phyloP scores from a whole-genome alignment of 1,140 invertebrate species.

The Bombus waltoni region DNA sequence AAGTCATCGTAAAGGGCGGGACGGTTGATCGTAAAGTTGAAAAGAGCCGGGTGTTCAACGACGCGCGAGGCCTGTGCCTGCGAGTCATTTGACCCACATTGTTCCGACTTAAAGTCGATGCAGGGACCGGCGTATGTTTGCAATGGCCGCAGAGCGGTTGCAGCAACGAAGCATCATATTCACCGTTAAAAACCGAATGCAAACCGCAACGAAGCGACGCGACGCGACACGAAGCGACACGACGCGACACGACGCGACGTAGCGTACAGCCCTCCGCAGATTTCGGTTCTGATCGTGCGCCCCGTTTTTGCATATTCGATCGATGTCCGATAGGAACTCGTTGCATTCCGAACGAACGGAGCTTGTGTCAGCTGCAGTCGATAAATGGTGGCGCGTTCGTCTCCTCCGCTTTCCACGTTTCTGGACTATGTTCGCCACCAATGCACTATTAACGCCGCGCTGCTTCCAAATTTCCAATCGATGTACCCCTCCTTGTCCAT shows the following conservation, averaged over 20 bases:
- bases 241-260: neutral
- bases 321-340: conserved; percentile 8
- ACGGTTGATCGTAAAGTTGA: conserved; percentile 41
- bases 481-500: too few relatives aligned
- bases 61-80: conserved; percentile 35
- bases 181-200: conserved; percentile 6
- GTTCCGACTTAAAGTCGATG: conserved; percentile 20
- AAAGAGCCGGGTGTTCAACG: conserved; percentile 52
- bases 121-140: conserved; percentile 2
- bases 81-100: conserved; percentile 54
- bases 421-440: neutral
- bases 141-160: neutral
- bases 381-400: conserved; percentile 1
- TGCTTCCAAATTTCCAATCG: neutral
- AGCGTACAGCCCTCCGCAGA: conserved; percentile 5
- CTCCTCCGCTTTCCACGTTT: neutral
- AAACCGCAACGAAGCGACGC: neutral
- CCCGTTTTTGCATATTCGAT: conserved; percentile 45
- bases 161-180: neutral
- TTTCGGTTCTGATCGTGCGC: conserved; percentile 32
- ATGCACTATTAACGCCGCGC: neutral
- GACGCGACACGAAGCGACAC: too few relatives aligned
- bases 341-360: neutral
- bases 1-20: conserved; percentile 45
- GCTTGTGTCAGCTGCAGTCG: conserved; percentile 31